Evolutionary conservation across 1,140 invertebrate genomes (phyloP).

Genomic region (Glomeris maerens): DNA sequence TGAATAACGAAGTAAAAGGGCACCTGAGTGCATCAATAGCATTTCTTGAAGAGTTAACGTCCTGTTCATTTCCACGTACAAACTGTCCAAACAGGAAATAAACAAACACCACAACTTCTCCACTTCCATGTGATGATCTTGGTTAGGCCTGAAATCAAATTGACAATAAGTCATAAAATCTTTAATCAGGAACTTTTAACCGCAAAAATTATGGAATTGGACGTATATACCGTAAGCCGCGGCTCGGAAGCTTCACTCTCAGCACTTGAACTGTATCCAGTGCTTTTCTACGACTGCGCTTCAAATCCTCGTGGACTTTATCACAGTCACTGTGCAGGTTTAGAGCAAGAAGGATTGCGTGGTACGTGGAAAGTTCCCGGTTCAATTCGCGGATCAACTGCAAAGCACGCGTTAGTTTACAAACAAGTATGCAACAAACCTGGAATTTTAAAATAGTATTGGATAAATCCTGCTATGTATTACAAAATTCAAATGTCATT

Average conservation of each 20-base stretch:
- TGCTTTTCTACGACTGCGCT: constrained; percentile 23
- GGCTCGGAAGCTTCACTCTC: constrained; percentile 23
- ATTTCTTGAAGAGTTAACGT: background rate
- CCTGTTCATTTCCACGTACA: background rate
- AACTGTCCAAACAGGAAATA: background rate
- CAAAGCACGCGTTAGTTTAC: constrained; percentile 3
- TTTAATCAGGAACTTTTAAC: no score
- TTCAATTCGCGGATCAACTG: constrained; percentile 27
- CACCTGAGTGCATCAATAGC: constrained; percentile 2
- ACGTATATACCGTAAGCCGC: constrained; percentile 23
- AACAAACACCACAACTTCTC: no score
- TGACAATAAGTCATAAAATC: no score
- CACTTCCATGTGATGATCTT: no score
- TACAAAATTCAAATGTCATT: background rate
- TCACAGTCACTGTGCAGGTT: constrained; percentile 27
- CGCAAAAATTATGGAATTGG: no score
- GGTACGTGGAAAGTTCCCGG: constrained; percentile 26
- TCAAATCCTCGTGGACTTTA: constrained; percentile 26
- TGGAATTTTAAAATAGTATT: no score
- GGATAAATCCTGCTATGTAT: background rate
- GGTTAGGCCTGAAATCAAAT: no score
- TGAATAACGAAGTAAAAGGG: no score
- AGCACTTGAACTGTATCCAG: constrained; percentile 22
- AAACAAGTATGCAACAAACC: background rate
- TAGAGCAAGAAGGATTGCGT: constrained; percentile 22